Base-by-base conservation (phyloP, 64 coral and sea anemone genomes). In the Cladopsammia gracilis region DNA sequence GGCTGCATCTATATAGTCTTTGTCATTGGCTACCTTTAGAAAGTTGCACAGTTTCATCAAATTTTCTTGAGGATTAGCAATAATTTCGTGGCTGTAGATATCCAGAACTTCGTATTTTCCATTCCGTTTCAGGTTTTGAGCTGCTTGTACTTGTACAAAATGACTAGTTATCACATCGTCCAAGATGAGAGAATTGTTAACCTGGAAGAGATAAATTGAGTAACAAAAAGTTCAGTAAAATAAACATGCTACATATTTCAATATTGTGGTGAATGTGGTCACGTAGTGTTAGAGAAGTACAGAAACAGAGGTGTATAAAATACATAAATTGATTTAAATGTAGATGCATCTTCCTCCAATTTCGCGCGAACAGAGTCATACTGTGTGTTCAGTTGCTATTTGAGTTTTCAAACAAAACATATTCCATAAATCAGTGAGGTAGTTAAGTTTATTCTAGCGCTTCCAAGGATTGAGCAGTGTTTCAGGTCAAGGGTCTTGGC, bases 51-150 rank as follows among this genome's bases (percentile, higher is more conserved):
- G 18, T 19, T 76, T 76, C 9, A n/a, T 15, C 19, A 76, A 22
- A 76, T 52, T 76, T 23, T 76, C 15, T 20, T 23, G 47, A 1
- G 73, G 73, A n/a, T 76, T 76, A 22, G 73, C 20, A 51, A 76
- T 51, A 76, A 76, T 47, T n/a, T 76, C 73, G 20, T 76, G 16
- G 45, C 73, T 52, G 73, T 76, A 76, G 73, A 76, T 23, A 52
- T 76, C 73, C 9, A 76, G 46, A 11, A 76, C 48, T 52, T 76
- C 73, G 15, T n/a, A 76, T n/a, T 76, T 52, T 2, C 48, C 73
- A 50, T 76, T 15, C 3, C 9, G 48, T 16, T 76, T 14, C 47
- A 76, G 48, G n/a, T 10, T 50, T 52, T 76, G 46, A 45, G 20
- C 48, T 6, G 73, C 18, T 47, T 76, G 4, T 14, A 76, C 20